Evolutionary conservation across 2,888 invertebrate genomes (phyloP), one percentile per base, ranked within the genome.

Genomic region (Cetonia aurata): DNA sequence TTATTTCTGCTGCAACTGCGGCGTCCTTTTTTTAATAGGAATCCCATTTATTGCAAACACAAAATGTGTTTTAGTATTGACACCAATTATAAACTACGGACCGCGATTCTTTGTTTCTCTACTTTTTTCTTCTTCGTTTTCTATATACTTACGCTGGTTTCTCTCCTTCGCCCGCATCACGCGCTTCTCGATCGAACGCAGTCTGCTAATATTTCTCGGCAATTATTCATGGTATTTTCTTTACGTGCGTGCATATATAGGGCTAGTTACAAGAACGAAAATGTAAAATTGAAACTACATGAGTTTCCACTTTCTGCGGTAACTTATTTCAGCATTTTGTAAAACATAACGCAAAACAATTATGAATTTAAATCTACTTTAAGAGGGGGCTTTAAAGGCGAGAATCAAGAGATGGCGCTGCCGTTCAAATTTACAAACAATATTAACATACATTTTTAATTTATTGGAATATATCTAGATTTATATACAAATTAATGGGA

Each of bases 1-100:
- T 59, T 52, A 42, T 15, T 31, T 52, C 60, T 37, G 57, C 56
- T 8, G 37, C 37, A 6, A 8, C 37, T 41, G 15, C 44, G 42
- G 68, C 62, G 62, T 56, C 13, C 13, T 50, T 52, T 66, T 72
- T 71, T 72, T 72, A 68, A 72, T 72, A 67, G 73, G 71, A 72
- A 68, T 71, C 65, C 73, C 73, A 73, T 72, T 72, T 72, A 70
- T 72, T 69, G 69, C 59, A 66, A 71, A 59, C 66, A 69, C 70
- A 67, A 71, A 65, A 71, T 70, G 69, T 70, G 62, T 48, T 70
- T 65, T 55, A 70, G 62, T 70, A 70, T 70, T 48, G 69, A 70
- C 62, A 62, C 62, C 69, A 70, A 70, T 70, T 70, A 70, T 70
- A 70, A 70, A 69, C 59, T 60, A 69, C 53, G 48, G 55, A 6